phyloP scores from a whole-genome alignment of 2,888 invertebrate species.

The Acleris laterana region DNA sequence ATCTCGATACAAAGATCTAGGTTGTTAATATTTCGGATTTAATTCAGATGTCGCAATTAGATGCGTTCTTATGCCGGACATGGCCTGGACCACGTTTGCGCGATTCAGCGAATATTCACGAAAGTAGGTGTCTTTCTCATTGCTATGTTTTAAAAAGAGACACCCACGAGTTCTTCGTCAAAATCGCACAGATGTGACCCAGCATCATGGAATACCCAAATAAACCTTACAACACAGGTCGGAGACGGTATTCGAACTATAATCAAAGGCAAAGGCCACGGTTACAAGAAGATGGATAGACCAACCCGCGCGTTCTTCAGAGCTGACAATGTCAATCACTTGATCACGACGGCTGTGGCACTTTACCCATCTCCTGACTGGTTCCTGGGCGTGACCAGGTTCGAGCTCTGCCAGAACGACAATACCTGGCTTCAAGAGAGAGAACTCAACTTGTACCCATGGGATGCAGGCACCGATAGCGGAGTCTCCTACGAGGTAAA shows the following conservation, averaged over 20 bases:
- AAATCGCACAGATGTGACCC: neutral
- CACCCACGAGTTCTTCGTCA: neutral
- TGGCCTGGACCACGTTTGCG: too few species aligned
- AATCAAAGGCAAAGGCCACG: conserved; percentile 76
- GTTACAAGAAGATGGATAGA: conserved; percentile 66
- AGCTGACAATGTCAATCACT: conserved; percentile 64
- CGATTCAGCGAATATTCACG: too few species aligned
- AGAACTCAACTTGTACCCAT: conserved; percentile 94
- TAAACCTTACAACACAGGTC: conserved; percentile 51
- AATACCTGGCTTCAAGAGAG: conserved; percentile 94
- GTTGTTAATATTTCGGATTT: too few species aligned
- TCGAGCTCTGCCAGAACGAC: conserved; percentile 94
- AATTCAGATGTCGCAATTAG: too few species aligned
- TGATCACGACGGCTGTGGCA: conserved; percentile 65
- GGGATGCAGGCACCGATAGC: conserved; percentile 97
- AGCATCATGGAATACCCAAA: neutral
- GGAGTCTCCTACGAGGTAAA: conserved; percentile 95
- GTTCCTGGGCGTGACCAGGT: conserved; percentile 95
- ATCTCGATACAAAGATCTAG: too few species aligned
- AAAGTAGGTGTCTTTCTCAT: too few species aligned
- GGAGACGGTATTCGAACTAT: conserved; percentile 72
- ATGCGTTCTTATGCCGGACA: too few species aligned
- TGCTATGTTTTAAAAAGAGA: too few species aligned
- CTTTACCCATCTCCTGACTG: conserved; percentile 92
- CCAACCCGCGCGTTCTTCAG: conserved; percentile 72